phyloP scores from a whole-genome alignment of 2,888 invertebrate genomes.

The Drosophila cracens region DNA sequence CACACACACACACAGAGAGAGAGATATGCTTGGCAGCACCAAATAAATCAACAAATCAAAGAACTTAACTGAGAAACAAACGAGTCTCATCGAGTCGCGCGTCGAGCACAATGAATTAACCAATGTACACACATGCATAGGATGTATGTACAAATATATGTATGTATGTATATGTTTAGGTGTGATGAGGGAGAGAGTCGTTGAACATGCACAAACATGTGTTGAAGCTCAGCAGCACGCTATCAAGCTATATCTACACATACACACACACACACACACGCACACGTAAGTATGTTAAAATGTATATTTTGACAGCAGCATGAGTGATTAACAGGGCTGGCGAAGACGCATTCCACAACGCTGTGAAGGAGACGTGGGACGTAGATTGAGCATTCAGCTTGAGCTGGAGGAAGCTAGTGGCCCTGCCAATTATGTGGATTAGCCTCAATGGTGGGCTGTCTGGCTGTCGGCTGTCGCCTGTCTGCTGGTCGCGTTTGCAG shows the following conservation, averaged over 20 bases:
- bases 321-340: constrained; percentile 60
- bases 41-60: constrained; percentile 70
- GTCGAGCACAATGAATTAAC: constrained; percentile 48
- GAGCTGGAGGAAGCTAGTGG: constrained; percentile 1
- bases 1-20: not conserved
- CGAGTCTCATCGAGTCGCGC: constrained; percentile 39
- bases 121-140: constrained; percentile 23
- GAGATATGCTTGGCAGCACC: constrained; percentile 5
- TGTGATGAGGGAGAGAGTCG: constrained; percentile 12
- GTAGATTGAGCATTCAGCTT: not conserved
- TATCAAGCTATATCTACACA: constrained; percentile 3
- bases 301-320: constrained; percentile 44
- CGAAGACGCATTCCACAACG: constrained; percentile 10
- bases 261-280: not conserved
- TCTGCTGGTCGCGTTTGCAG: constrained; percentile 3
- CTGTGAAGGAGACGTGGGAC: not conserved
- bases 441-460: constrained; percentile 35
- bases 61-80: constrained; percentile 66
- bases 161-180: constrained; percentile 21
- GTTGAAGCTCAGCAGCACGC: constrained; percentile 32
- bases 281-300: not conserved
- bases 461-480: constrained; percentile 5
- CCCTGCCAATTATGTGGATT: constrained; percentile 58
- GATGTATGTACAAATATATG: not conserved
- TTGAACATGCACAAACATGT: constrained; percentile 34